Evolutionary conservation across 2,113 vertebrate species (phyloP).

Genomic region (Prionailurus viverrinus): DNA sequence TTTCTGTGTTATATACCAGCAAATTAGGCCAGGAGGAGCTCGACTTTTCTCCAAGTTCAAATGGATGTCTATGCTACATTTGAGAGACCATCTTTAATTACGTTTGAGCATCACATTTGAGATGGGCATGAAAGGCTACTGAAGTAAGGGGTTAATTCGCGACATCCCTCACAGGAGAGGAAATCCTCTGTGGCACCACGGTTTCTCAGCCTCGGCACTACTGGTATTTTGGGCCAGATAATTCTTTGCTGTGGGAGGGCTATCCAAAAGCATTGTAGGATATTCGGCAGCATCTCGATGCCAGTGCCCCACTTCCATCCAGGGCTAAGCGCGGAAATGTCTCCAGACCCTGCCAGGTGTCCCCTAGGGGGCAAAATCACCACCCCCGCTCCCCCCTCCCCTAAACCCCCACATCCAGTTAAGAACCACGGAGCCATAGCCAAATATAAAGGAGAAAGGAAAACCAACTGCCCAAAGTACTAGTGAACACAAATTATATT

Average conservation of each 20-base stretch:
- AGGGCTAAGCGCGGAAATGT: background rate
- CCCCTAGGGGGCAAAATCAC: background rate
- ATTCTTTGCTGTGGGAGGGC: background rate
- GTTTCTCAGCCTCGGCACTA: background rate
- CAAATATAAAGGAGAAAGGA: slow-evolving; percentile 13
- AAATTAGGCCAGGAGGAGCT: background rate
- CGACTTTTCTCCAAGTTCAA: background rate
- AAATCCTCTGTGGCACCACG: background rate
- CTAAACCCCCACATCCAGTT: background rate
- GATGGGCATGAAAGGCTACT: background rate
- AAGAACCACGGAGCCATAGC: background rate
- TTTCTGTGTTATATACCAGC: slow-evolving; percentile 24
- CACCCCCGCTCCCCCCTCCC: too few species aligned
- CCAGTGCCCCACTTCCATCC: background rate
- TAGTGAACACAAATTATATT: slow-evolving; percentile 28
- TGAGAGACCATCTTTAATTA: background rate
- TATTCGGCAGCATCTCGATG: background rate
- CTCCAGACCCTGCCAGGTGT: background rate
- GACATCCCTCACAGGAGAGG: background rate
- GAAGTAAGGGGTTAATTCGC: background rate
- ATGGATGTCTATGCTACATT: background rate
- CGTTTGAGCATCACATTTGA: background rate
- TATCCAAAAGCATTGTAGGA: background rate
- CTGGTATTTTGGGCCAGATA: background rate
- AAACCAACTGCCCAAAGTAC: background rate